Percentiles rank a stretch among this genome's conserved stretches.
These are phyloP conservation scores for Martes martes DNA, from an alignment of 2,113 vertebrate species.

Conservation along the genomic window DNA sequence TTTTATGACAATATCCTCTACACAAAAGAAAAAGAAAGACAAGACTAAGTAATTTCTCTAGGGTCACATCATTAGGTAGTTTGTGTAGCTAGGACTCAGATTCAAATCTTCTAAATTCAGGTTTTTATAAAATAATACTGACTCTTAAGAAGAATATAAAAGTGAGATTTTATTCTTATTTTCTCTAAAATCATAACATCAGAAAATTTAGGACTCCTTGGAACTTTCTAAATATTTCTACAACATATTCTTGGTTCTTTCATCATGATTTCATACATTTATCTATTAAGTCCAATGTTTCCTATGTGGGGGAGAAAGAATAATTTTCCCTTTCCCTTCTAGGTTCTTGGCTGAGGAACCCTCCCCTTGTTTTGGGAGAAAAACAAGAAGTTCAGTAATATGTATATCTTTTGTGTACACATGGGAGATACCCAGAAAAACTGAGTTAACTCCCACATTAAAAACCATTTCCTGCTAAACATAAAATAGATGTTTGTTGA, in stretches of 20 bases:
- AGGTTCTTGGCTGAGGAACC: neutral
- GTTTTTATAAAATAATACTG: neutral
- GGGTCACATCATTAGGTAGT: neutral
- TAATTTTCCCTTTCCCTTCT: neutral
- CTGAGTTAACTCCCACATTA: neutral
- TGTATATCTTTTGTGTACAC: neutral
- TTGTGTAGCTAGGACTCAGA: neutral
- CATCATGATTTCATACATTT: neutral
- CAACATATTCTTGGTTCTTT: neutral
- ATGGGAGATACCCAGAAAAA: neutral
- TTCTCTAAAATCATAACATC: slow-evolving; percentile 14
- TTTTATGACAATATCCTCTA: neutral
- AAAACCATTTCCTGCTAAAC: neutral
- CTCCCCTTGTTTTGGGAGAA: neutral
- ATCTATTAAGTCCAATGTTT: neutral
- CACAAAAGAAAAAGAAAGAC: neutral
- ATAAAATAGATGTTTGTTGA: neutral
- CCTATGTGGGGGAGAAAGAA: neutral
- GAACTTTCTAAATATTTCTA: neutral
- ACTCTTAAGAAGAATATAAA: neutral
- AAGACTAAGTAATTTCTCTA: neutral
- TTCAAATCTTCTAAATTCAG: slow-evolving; percentile 6
- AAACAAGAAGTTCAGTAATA: neutral
- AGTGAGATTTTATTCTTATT: neutral
- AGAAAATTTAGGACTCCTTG: neutral